Conservation (phyloP, 2,888 invertebrate species). For the Synanthedon vespiformis region DNA sequence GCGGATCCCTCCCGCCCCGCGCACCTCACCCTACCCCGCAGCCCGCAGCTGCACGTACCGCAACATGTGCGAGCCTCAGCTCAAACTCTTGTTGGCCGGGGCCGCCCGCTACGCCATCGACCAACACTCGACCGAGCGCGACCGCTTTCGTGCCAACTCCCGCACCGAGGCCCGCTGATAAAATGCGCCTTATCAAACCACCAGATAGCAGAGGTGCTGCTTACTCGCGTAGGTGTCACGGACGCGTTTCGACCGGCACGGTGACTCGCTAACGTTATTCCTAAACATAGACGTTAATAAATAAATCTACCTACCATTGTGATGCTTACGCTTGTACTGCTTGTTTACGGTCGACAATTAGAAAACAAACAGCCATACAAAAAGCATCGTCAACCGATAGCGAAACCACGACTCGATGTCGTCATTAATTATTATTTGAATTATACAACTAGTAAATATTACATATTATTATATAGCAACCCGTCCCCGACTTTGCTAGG, state of each 20-base stretch:
- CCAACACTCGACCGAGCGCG: slow-evolving; percentile 41
- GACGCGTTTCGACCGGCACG: slow-evolving; percentile 32
- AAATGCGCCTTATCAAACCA: slow-evolving; percentile 57
- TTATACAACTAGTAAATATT: too few relatives aligned
- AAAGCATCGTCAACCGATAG: too few relatives aligned
- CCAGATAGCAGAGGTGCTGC: slow-evolving; percentile 67
- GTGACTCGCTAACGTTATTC: slow-evolving; percentile 28
- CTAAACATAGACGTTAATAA: background rate
- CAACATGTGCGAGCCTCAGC: slow-evolving; percentile 54
- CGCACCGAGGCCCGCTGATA: slow-evolving; percentile 55
- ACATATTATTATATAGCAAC: too few relatives aligned
- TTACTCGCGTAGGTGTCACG: slow-evolving; percentile 64
- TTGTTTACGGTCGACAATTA: too few relatives aligned
- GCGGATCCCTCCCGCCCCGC: slow-evolving; percentile 8
- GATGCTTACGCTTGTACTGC: too few relatives aligned
- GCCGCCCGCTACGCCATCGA: slow-evolving; percentile 24
- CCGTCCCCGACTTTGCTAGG: too few relatives aligned
- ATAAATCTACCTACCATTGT: too few relatives aligned
- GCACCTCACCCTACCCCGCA: slow-evolving; percentile 11
- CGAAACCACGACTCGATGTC: too few relatives aligned
- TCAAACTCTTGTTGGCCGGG: slow-evolving; percentile 13
- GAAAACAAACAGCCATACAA: too few relatives aligned
- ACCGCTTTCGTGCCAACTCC: slow-evolving; percentile 32
- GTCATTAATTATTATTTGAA: too few relatives aligned
- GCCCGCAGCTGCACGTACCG: slow-evolving; percentile 50